Base-by-base conservation (phyloP, 1,140 invertebrate species). In the Trichomalopsis sarcophagae region DNA sequence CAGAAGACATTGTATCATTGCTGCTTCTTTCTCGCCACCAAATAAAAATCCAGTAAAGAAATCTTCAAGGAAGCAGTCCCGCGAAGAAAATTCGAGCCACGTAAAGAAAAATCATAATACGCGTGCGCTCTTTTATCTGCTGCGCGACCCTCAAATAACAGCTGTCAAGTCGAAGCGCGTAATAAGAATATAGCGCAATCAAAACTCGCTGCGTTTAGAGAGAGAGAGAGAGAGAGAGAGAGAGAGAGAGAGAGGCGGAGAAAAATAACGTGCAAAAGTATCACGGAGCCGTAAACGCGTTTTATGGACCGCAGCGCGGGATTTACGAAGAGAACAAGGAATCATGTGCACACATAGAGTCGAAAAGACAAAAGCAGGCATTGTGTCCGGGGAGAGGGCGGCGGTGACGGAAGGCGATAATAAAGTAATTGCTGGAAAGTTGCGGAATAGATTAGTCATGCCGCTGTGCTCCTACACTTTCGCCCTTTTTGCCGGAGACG, bases 231-330 rank as follows among this genome's bases (percentile, higher is more conserved):
- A 62, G 55, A 62, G 55, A n/a, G n/a, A 21, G 55, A 62, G 55
- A 62, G 55, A 62, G 21, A 2, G 27, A 27, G 27, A 21, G 55
- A 62, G 55, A 62, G 55, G n/a, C 33, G 5, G 33, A 36, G 17
- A 62, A 62, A 71, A 71, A 71, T 71, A 27, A 71, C 3, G 69
- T 71, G 69, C 13, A 75, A 75, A 75, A 75, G 73, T 75, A 75
- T 75, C 27, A 75, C 73, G 21, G 23, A 75, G 73, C 36, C 73
- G 36, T 75, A 75, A 75, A 40, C 23, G 69, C 69, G 69, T 71
- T 71, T 71, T 71, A 71, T 71, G 69, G 23, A 33, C 27, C 30
- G 10, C 27, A 71, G 27, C 69, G 30, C 69, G 30, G 11, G 30
- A 33, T 33, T 14, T 14, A 27, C 30, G 23, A 13, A n/a, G 9